Base-by-base conservation (phyloP, 2,888 invertebrate genomes). In the Drosophila quinaria region DNA sequence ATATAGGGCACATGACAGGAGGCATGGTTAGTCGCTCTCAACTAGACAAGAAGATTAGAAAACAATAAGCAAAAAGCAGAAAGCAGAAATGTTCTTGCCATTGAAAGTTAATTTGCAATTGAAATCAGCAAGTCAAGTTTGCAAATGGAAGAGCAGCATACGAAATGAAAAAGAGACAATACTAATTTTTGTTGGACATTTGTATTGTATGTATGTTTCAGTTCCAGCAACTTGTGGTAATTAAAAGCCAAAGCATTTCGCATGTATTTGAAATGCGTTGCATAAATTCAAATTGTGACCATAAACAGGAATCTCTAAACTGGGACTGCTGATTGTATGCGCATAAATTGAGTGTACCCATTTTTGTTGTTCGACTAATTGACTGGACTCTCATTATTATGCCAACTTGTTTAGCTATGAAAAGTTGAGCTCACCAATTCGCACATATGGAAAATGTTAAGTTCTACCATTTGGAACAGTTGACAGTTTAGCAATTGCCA, bases 51-150 rank as follows among this genome's bases (percentile, higher is more conserved):
- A 49, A 63, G 55, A 74, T 78, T 66, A 54, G 19, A 66, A 74
- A 71, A 67, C 80, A 70, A 75, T 67, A 55, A 61, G 55, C 35
- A 56, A n/a, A 58, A 29, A 35, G 58, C 35, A 56, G n/a, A 58
- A 29, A 35, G 58, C 55, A 49, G 51, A 77, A 55, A 39, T 41
- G 60, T 39, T 50, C 11, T 39, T 54, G 62, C 39, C 22, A 67
- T 72, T 73, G 64, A 62, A 81, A 80, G 72, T 77, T 77, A 69
- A 79, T 83, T 83, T 88, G 78, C 87, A 88, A 86, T 82, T 86
- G 80, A 80, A 84, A 86, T 86, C 70, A 74, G 52, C 41, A 70
- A 74, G 63, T 69, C 81, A 68, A 64, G 60, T 65, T 55, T 51
- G 60, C 31, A 83, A 82, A 66, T 71, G 49, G 25, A 25, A 46